phyloP scores from a whole-genome alignment of 2,113 vertebrate species.

The Origma solitaria region DNA sequence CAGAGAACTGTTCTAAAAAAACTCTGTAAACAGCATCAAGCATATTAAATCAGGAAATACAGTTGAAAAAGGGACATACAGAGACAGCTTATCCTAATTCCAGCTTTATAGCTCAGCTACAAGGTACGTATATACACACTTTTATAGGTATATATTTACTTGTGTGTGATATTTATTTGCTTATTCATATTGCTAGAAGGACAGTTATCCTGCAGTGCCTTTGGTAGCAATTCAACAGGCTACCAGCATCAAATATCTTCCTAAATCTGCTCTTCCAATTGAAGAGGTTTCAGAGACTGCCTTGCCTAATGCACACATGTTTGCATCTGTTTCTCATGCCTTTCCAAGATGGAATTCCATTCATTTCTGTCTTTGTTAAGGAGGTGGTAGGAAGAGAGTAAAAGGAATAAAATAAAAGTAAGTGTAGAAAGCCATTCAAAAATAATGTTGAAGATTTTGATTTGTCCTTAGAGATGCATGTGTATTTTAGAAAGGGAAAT shows the following conservation, averaged over 20 bases:
- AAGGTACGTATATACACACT: not conserved
- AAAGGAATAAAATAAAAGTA: not conserved
- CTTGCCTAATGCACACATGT: not conserved
- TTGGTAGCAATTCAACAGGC: not conserved
- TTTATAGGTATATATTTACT: not conserved
- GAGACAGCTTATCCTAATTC: not conserved
- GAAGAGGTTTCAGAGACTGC: constrained; percentile 3
- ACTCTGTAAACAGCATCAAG: not conserved
- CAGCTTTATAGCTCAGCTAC: not conserved
- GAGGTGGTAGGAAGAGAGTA: not conserved
- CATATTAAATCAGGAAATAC: not conserved
- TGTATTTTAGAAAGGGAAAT: constrained; percentile 3
- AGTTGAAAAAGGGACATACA: not conserved
- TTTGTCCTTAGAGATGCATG: not conserved
- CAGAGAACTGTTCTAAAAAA: not conserved
- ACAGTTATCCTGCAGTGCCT: not conserved
- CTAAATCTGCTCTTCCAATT: constrained; percentile 1
- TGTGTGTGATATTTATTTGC: not conserved
- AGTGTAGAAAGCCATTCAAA: not conserved
- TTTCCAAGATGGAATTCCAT: constrained; percentile 56
- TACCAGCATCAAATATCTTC: not conserved
- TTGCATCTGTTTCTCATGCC: constrained; percentile 50
- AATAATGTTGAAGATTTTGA: not conserved
- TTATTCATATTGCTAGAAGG: not conserved
- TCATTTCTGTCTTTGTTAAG: constrained; percentile 5